Base-by-base conservation (phyloP, 2,888 invertebrate genomes). In the Acleris laterana region DNA sequence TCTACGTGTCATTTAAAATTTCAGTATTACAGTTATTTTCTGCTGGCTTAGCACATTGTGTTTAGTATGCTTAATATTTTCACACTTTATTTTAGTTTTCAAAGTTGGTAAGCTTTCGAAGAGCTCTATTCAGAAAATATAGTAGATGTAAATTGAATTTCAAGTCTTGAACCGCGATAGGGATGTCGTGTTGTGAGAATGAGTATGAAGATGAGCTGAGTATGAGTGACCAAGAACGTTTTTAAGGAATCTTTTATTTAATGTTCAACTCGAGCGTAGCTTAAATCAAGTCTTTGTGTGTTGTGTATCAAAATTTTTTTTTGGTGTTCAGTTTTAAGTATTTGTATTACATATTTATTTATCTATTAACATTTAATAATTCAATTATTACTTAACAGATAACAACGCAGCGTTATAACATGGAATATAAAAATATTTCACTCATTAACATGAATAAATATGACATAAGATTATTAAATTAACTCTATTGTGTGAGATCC, bases 61-160 rank as follows among this genome's bases (percentile, higher is more conserved):
- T 50, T 46, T 52, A 66, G 61, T 60, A 55, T 60, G 44, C 56
- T 57, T 46, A 32, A 66, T 61, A 65, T 61, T 66, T 57, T 51
- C n/a, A 11, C 49, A 16, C 28, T 62, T 46, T 62, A 61, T 61
- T 38, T 52, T 48, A 51, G 38, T 66, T 57, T 46, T 51, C 28
- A 61, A 65, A 61, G 56, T 65, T 20, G n/a, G 44, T 17, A 44
- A 56, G 50, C 56, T 61, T 38, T n/a, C 61, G 17, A 61, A 61
- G 55, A 32, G 55, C 51, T 49, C 49, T 44, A 57, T 66, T 66
- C 61, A 61, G 56, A 52, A 32, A 57, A 62, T 61, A 61, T 62
- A 56, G 46, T 61, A 57, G 60, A 68, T 68, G 68, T 61, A 61
- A 68, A 68, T 68, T 68, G 60, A 52, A 61, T 68, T 48, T 66